Conservation (phyloP, 2,113 vertebrate genomes). For the Prietella phreatophila region DNA sequence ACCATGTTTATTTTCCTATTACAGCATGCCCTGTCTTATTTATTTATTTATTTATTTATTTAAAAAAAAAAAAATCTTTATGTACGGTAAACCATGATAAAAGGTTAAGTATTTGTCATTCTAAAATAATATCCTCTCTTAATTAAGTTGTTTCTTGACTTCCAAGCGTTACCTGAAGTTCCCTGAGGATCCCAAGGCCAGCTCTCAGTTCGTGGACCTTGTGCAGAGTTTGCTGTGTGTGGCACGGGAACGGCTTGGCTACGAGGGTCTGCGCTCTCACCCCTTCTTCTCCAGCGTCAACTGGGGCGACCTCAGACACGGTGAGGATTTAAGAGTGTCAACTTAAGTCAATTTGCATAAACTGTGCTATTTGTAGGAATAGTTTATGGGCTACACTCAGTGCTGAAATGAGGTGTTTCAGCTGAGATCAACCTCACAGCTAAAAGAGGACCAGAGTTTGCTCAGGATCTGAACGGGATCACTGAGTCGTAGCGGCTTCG, state of each 20-base stretch:
- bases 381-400: neutral
- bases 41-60: neutral
- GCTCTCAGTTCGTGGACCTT: constrained; percentile 83
- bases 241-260: constrained; percentile 82
- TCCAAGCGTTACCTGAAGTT: constrained; percentile 85
- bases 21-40: neutral
- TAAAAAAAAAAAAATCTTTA: neutral
- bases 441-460: neutral
- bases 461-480: neutral
- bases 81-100: neutral
- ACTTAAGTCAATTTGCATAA: constrained; percentile 35
- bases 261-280: constrained; percentile 88
- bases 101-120: neutral
- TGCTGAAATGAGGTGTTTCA: neutral
- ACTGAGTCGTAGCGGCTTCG: neutral
- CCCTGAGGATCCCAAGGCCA: constrained; percentile 83
- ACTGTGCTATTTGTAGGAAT: neutral
- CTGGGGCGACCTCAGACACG: constrained; percentile 84
- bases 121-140: neutral
- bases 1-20: neutral
- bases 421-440: neutral
- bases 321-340: constrained; percentile 68
- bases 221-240: constrained; percentile 87
- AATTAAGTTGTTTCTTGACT: neutral
- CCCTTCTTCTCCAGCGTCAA: constrained; percentile 86